These are phyloP conservation scores for Ctenopoma multispine DNA, from an alignment of 2,797 vertebrate species.

Conservation along the genomic window DNA sequence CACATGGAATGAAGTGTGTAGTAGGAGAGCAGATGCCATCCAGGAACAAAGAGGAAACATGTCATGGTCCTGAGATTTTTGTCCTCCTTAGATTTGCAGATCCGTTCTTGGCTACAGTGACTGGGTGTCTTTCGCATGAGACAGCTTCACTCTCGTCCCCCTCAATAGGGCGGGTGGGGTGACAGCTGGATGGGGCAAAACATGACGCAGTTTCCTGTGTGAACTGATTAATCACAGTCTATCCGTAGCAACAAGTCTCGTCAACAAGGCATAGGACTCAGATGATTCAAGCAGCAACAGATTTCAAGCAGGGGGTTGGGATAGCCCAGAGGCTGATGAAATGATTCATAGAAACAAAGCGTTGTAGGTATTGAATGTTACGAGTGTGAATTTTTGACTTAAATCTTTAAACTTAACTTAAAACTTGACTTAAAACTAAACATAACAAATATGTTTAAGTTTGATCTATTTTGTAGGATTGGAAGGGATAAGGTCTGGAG, in stretches of 20 bases:
- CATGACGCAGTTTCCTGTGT: conserved; percentile 43
- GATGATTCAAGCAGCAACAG: conserved; percentile 47
- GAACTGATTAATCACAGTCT: conserved; percentile 41
- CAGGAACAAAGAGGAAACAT: conserved; percentile 75
- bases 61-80: conserved; percentile 63
- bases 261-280: too few species aligned
- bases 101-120: conserved; percentile 2
- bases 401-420: too few species aligned
- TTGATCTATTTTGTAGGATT: not conserved
- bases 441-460: too few species aligned
- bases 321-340: conserved; percentile 10
- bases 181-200: conserved; percentile 51
- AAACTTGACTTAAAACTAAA: too few species aligned
- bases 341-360: conserved; percentile 46
- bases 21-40: conserved; percentile 70
- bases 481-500: not conserved
- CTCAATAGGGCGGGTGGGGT: conserved; percentile 9
- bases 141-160: conserved; percentile 12
- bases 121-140: conserved; percentile 9
- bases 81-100: conserved; percentile 30
- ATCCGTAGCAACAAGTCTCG: not conserved
- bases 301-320: conserved; percentile 9
- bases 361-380: not conserved
- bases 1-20: conserved; percentile 54
- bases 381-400: too few species aligned